Evolutionary conservation across 2,888 invertebrate genomes (phyloP), one percentile per base, ranked within the genome.

Genomic region (Sarcophaga caerulescens): DNA sequence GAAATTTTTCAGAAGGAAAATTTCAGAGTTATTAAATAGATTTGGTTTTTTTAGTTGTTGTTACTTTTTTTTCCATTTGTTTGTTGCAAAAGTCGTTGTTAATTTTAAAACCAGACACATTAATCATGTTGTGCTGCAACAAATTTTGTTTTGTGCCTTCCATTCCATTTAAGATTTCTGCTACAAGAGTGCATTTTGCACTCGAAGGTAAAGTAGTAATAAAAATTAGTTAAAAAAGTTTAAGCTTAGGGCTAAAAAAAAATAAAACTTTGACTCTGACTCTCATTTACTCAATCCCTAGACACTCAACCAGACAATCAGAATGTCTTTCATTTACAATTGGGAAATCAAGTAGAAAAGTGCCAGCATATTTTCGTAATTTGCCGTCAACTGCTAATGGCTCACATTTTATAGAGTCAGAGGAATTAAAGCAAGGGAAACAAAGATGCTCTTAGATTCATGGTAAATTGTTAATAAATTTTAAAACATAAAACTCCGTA

Each of bases 311-410:
- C 60, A 76, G 68, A 85, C 76, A 82, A 71, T 75, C 25, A 80
- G 76, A 73, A 4, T 73, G 21, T 62, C 57, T 78, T 78, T 66
- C 19, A 57, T 60, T 80, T 74, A 44, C 85, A 60, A 82, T 68
- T 70, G 85, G 82, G 82, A 85, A 85, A 82, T 85, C 66, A 80
- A 73, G 23, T 21, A 35, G 68, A 57, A 76, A 82, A 45, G 45
- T 17, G 10, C 2, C 44, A 62, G 25, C 66, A 76, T 71, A 65
- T 71, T 69, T 81, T 17, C 44, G 21, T n/a, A 63, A 63, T 47
- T 60, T 66, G 45, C 45, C 14, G 47, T 17, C 63, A 35, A 52
- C 17, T 52, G 19, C 17, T 60, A 19, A 60, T 60, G n/a, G 68
- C 45, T 68, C 23, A 47, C 45, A 44, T 25, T 35, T 19, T 0